Evolutionary conservation across 1,140 invertebrate species (phyloP), one percentile per base, ranked within the genome.

Genomic region (Plectrocnemia conspersa): DNA sequence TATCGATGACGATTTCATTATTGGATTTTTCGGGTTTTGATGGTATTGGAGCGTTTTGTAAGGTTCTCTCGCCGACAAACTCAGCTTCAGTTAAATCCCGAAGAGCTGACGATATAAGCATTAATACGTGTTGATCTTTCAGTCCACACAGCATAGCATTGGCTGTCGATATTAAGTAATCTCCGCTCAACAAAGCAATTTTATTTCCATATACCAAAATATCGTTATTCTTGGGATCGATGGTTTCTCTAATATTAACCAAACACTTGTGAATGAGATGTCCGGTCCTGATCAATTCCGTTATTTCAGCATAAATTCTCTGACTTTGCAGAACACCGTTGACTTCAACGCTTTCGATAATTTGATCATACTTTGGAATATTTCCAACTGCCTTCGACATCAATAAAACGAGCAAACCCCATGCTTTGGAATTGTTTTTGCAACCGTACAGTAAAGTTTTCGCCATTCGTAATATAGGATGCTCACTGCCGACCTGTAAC

Each of bases 211-310:
- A 91, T 52, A 70, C 72, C 7, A 58, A 40, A 61, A 70, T 67
- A 41, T 83, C 81, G 73, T 83, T 82, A 36, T 85, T 82, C 52
- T 80, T 73, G 7, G 79, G 63, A 36, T 76, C 70, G 46, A 71
- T 66, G 27, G 77, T 65, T 58, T 80, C 77, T 5, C 62, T 15
- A 56, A 91, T 79, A 68, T 93, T 91, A 2, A 91, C 79, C 16
- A 93, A 75, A 59, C 88, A 87, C 76, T 91, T 88, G 68, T 97
- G 93, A 16, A 96, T 83, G 27, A 96, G 78, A 70, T 93, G 88
- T 52, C 91, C 91, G 25, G 89, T 94, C 60, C 93, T 82, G 59
- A 97, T 95, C 91, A 97, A 96, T 78, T 97, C 93, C 2, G 88
- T 89, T 5, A 96, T 81, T 78, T 95, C 89, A 0, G 92, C 91